Percentiles rank a stretch among this genome's conserved stretches.
Evolutionary conservation across 2,113 vertebrate species (phyloP).

Genomic region (Mesoclemmys tuberculata): DNA sequence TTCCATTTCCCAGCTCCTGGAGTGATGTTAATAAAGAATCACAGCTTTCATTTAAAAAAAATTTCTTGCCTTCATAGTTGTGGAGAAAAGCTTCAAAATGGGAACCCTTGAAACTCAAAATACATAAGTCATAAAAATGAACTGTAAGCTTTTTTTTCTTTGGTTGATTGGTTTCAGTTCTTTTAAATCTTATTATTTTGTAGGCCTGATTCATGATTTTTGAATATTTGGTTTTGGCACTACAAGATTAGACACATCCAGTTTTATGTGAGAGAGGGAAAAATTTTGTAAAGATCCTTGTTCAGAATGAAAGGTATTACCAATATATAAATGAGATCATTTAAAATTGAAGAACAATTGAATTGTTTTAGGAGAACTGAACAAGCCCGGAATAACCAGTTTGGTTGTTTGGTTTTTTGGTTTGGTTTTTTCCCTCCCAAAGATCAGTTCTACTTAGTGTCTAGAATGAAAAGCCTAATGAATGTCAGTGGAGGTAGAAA

Average conservation of each 20-base stretch:
- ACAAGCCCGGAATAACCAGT: slow-evolving; percentile 36
- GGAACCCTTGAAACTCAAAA: background rate
- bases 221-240: background rate
- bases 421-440: slow-evolving; percentile 24
- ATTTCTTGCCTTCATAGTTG: background rate
- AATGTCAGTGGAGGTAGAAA: background rate
- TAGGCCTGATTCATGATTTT: background rate
- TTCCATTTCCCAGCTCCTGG: background rate
- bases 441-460: slow-evolving; percentile 30
- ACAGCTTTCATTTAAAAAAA: background rate
- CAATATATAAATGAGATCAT: slow-evolving; percentile 21
- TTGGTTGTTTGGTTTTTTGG: slow-evolving; percentile 12
- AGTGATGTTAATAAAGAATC: background rate
- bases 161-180: background rate
- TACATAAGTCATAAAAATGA: slow-evolving; percentile 25
- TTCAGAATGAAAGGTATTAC: slow-evolving; percentile 22
- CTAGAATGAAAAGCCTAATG: slow-evolving; percentile 14
- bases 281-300: slow-evolving; percentile 3
- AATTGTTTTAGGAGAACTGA: slow-evolving; percentile 35
- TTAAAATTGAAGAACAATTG: slow-evolving; percentile 35
- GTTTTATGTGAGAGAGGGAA: background rate
- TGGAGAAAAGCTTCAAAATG: background rate
- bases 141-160: background rate
- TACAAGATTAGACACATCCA: background rate
- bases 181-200: background rate